Evolutionary conservation across 2,797 vertebrate genomes (phyloP), one percentile per base, ranked within the genome.

Genomic region (Pangasius macronema): DNA sequence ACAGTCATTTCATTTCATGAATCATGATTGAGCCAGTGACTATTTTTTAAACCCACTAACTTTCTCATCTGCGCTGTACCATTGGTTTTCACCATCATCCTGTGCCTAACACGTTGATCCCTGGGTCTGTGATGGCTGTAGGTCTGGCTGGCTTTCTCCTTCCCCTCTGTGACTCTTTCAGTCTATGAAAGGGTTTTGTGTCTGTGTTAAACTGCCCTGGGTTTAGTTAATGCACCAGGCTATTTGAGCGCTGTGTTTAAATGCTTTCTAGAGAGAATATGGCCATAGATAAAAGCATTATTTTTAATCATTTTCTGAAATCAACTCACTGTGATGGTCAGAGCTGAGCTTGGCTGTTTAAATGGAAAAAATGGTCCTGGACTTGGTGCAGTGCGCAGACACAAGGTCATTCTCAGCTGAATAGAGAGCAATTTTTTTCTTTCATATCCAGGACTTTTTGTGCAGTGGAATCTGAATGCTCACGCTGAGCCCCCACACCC

Each of bases 301-400:
- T 46, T 61, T 59, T 84, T 73, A 85, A 88, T 82, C 80, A 72
- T 79, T 83, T 27, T 76, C 68, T 36, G 33, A 85, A 87, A 16
- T n/a, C 67, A 79, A 30, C 87, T 65, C 33, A 57, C 76, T 87
- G 55, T 75, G 55, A 82, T 42, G 70, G 63, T 89, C 89, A 91
- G 89, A 89, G 82, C 86, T 87, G 75, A 85, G 87, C 90, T 92
- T 90, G 92, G 90, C 85, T 87, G 83, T 75, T 75, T 61, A 39
- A 88, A 83, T 72, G 51, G 73, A 61, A 88, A 88, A 76, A 88
- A 55, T 75, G 65, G 46, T 82, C 92, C 92, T 90, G 92, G 92
- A 93, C 94, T 95, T 93, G 92, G 92, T 94, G 95, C 94, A 95
- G 95, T 95, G 95, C 94, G 92, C 93, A 95, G 95, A 96, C 95